Base-by-base conservation (phyloP, 2,888 invertebrate genomes). In the Hipparchia semele region DNA sequence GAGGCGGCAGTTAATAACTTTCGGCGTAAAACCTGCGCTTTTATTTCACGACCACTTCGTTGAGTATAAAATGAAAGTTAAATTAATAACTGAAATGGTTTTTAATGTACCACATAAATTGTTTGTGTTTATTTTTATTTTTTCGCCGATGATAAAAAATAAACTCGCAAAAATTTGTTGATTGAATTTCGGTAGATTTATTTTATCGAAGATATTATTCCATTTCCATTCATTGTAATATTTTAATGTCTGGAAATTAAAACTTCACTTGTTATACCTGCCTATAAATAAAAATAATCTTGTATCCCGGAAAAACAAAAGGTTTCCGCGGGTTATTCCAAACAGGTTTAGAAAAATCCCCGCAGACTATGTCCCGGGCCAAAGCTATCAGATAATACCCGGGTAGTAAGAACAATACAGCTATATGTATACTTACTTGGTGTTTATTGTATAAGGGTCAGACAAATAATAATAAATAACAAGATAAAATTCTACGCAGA, bases 1-100 rank as follows among this genome's bases (percentile, higher is more conserved):
- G 39, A 39, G 70, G 60, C 54, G 59, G 61, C 59, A 61, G 64
- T 76, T 76, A 70, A 75, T 66, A 76, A 62, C 69, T 75, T 70
- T 69, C 33, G 6, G 61, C 72, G 59, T 70, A 68, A 76, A 77
- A 69, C 53, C 64, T 61, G 72, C 62, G 65, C 74, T 74, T 68
- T 72, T 70, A 66, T 65, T 66, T 65, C 64, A 66, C 65, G 59
- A 66, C 49, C 65, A 59, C 65, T 70, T 46, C 58, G 58, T 56
- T 58, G 59, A 70, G 73, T 56, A 39, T 56, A 64, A 39, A 56
- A 46, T 51, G 53, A 69, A 69, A 69, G 68, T 68, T n/a, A 68
- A 65, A 70, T 13, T 59, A 67, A 33, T 61, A 62, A 56, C 53
- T 70, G 61, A 68, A 69, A 69, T 67, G 58, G 10, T 67, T 67